Base-by-base conservation (phyloP, 2,888 invertebrate species). In the Ganaspis brasiliensis region DNA sequence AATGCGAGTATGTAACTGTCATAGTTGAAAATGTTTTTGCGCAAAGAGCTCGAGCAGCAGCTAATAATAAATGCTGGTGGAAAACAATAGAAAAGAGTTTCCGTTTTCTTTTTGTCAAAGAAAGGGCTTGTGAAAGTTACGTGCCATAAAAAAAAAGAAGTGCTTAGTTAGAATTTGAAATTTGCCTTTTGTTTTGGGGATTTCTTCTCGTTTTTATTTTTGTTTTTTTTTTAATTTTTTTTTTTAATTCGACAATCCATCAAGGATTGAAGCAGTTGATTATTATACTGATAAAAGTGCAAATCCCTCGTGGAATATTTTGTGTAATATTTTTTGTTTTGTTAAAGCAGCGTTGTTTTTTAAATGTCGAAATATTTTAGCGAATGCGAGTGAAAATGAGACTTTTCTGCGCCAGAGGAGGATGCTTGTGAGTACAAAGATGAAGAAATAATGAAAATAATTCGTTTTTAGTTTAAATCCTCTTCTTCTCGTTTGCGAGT, bases 81-180 rank as follows among this genome's bases (percentile, higher is more conserved):
- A 14, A 45, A 67, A 67, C 24, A 21, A 57, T 63, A 57, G 52
- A 76, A 72, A 49, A 35, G 55, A 63, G 26, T 74, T 75, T 71
- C 72, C 74, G 45, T 70, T 74, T 75, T 76, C 56, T 71, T 72
- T 35, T 55, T 71, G 16, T 45, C 8, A 55, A 61, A 52, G 35
- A 49, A 79, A 80, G 76, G 84, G 81, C 78, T 82, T 82, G 78
- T 82, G 81, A 81, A 80, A 85, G 81, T 84, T 81, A 87, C 86
- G 87, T 88, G 87, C 87, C 87, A 88, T 88, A 87, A 86, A 81
- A 76, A 71, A 83, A 84, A 81, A 76, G 74, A 83, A 83, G 78
- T 81, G 84, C 81, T 85, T 84, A 83, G 83, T 73, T 84, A 82
- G 78, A 86, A 72, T 77, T 81, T 72, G 75, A 83, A 83, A 79